phyloP scores from a whole-genome alignment of 2,113 vertebrate species.

The Chauna torquata region DNA sequence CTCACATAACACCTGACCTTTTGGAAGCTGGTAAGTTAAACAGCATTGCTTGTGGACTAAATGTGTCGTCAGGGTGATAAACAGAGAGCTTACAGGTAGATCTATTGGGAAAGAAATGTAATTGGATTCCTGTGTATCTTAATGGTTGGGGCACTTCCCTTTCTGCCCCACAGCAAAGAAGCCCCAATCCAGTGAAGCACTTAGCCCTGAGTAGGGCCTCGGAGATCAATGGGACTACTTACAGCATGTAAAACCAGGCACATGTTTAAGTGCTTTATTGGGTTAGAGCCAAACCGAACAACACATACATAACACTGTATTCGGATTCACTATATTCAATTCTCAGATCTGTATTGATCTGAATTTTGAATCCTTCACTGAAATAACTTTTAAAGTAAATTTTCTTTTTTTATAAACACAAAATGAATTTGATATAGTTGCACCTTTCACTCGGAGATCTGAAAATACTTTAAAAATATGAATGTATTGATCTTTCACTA shows the following conservation, averaged over 20 bases:
- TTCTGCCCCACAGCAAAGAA: not conserved
- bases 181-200: not conserved
- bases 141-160: not conserved
- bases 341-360: conserved; percentile 33
- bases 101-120: not conserved
- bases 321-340: not conserved
- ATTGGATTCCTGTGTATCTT: not conserved
- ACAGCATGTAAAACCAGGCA: not conserved
- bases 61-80: not conserved
- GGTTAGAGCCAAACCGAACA: not conserved
- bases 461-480: conserved; percentile 62
- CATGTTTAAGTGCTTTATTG: not conserved
- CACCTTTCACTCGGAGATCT: conserved; percentile 47
- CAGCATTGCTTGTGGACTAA: not conserved
- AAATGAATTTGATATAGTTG: conserved; percentile 53
- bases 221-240: not conserved
- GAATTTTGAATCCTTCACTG: not conserved
- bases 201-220: not conserved
- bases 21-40: not conserved
- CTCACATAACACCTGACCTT: accelerated
- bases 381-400: conserved; percentile 29
- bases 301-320: not conserved
- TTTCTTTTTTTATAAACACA: conserved; percentile 9
- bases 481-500: conserved; percentile 62
- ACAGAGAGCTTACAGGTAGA: not conserved